These are phyloP conservation scores for Fratercula arctica DNA, from an alignment of 2,797 vertebrate genomes.

Conservation along the genomic window DNA sequence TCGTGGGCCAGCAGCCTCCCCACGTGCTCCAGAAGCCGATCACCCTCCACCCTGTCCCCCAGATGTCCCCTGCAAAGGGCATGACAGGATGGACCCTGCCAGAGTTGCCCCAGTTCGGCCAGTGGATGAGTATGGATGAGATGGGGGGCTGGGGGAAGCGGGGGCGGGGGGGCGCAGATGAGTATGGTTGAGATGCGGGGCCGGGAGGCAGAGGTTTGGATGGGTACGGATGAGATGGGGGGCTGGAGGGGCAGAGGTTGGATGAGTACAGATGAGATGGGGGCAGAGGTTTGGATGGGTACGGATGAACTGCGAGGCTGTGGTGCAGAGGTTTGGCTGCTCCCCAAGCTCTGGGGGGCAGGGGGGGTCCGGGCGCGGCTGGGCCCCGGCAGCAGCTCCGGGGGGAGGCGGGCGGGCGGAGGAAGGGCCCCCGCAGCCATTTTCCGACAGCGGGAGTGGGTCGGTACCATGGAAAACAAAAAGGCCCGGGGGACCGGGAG, in stretches of 20 bases:
- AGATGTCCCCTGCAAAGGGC: neutral
- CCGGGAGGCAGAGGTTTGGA: neutral
- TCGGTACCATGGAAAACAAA: slow-evolving; percentile 38
- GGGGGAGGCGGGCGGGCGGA: neutral
- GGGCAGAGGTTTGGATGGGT: too few relatives aligned
- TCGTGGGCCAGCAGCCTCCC: neutral
- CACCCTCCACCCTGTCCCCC: neutral
- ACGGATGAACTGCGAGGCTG: neutral
- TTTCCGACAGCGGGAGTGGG: neutral
- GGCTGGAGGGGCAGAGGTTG: neutral
- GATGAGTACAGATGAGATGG: too few relatives aligned
- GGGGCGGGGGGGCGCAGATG: too few relatives aligned
- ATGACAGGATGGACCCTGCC: neutral
- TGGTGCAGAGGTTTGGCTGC: neutral
- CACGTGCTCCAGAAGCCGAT: neutral
- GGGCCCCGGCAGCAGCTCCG: neutral
- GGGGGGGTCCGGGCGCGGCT: too few relatives aligned
- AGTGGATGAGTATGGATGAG: neutral
- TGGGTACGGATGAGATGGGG: too few relatives aligned
- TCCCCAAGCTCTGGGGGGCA: neutral
- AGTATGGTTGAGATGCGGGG: too few relatives aligned
- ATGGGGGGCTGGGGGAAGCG: too few relatives aligned
- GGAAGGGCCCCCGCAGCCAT: neutral
- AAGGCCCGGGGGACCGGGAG: neutral
- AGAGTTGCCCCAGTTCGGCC: neutral